Evolutionary conservation across 2,888 invertebrate species (phyloP).

Genomic region (Phortica magna): DNA sequence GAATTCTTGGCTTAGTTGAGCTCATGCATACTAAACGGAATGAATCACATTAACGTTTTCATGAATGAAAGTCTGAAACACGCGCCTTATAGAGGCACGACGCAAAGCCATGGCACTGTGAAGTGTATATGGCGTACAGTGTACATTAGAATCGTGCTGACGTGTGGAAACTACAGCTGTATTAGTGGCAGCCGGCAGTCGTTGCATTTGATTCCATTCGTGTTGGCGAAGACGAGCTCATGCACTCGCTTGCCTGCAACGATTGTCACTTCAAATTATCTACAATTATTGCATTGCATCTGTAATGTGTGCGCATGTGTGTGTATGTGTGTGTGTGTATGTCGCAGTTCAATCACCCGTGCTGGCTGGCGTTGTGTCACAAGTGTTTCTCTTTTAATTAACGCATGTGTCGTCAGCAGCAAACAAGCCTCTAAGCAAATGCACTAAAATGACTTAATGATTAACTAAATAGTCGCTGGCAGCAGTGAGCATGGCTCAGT

Average conservation of each 20-base stretch:
- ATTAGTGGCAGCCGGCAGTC: slow-evolving; percentile 4
- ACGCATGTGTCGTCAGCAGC: neutral
- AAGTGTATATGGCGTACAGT: neutral
- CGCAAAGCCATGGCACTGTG: neutral
- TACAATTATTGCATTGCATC: neutral
- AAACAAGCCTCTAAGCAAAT: slow-evolving; percentile 12
- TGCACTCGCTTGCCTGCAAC: neutral
- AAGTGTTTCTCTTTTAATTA: slow-evolving; percentile 25
- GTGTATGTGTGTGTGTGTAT: neutral
- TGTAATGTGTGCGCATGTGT: neutral
- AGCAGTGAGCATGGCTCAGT: neutral
- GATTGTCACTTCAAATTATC: neutral
- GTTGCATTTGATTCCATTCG: neutral
- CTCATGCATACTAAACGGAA: slow-evolving; percentile 13
- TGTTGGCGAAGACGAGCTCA: neutral
- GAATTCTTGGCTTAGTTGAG: slow-evolving; percentile 2
- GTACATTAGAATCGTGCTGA: neutral
- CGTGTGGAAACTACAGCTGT: neutral
- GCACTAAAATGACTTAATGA: slow-evolving; percentile 16
- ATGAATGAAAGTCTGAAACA: slow-evolving; percentile 21
- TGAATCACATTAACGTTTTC: neutral
- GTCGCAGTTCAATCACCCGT: slow-evolving; percentile 65
- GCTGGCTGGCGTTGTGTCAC: slow-evolving; percentile 54
- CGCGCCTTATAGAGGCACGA: neutral
- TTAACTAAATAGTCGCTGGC: slow-evolving; percentile 7